Conservation (phyloP, 2,888 invertebrate species). For the Pasiphila rectangulata region DNA sequence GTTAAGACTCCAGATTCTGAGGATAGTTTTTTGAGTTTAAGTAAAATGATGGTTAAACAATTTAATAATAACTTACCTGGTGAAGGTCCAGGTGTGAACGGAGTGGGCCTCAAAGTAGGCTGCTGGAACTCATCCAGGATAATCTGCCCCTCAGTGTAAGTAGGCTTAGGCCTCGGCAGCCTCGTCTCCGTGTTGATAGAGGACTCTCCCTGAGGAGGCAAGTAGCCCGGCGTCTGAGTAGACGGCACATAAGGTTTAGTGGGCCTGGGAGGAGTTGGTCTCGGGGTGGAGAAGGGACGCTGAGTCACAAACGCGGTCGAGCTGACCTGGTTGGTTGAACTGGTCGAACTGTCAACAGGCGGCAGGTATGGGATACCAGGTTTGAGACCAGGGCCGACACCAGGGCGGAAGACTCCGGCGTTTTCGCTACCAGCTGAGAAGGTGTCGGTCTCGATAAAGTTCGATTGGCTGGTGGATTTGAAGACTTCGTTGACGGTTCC, state of each 20-base stretch:
- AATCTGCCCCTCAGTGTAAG: slow-evolving; percentile 59
- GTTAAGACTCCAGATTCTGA: too few relatives aligned
- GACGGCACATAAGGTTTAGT: slow-evolving; percentile 46
- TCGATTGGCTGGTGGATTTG: slow-evolving; percentile 58
- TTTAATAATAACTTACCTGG: slow-evolving; percentile 44
- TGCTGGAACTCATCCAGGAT: slow-evolving; percentile 50
- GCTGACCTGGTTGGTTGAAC: slow-evolving; percentile 51
- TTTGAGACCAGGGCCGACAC: slow-evolving; percentile 55
- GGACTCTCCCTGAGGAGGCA: slow-evolving; percentile 62
- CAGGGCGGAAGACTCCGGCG: slow-evolving; percentile 58
- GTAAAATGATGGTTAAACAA: not conserved
- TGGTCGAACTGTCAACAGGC: slow-evolving; percentile 56
- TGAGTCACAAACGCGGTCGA: slow-evolving; percentile 50
- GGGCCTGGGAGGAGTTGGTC: slow-evolving; percentile 38
- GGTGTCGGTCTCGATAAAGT: slow-evolving; percentile 63
- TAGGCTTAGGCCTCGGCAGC: slow-evolving; percentile 52
- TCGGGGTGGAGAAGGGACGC: slow-evolving; percentile 47
- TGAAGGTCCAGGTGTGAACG: slow-evolving; percentile 32
- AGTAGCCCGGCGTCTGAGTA: slow-evolving; percentile 65
- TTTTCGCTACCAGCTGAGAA: slow-evolving; percentile 63
- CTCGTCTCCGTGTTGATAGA: slow-evolving; percentile 58
- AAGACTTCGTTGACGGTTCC: slow-evolving; percentile 48
- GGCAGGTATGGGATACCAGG: slow-evolving; percentile 76
- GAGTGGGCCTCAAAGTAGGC: slow-evolving; percentile 30
- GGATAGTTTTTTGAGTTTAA: not conserved